Conservation (phyloP, 2,797 vertebrate species). For the Brachyrhaphis roseni region DNA sequence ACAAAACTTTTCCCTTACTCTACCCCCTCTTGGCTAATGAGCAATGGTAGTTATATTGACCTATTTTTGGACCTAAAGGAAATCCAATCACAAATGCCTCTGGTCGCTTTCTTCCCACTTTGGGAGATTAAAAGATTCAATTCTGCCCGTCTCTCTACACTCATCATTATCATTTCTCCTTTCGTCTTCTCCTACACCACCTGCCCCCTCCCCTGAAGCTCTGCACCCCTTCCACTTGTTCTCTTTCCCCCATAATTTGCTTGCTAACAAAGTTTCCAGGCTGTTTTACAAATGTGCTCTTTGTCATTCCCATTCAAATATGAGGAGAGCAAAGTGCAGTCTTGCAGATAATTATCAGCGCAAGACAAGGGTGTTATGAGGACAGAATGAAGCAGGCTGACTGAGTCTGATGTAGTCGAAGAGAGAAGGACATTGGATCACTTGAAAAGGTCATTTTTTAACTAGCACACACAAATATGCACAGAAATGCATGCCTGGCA, state of each 20-base stretch:
- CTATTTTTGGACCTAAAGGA: constrained; percentile 78
- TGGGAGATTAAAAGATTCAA: constrained; percentile 84
- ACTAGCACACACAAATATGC: constrained; percentile 23
- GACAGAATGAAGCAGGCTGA: constrained; percentile 56
- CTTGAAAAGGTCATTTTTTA: constrained; percentile 29
- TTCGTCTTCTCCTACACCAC: constrained; percentile 41
- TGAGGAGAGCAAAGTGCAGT: constrained; percentile 40
- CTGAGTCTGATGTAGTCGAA: constrained; percentile 48
- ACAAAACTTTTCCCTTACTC: constrained; percentile 57
- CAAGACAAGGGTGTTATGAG: constrained; percentile 57
- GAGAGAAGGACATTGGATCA: constrained; percentile 55
- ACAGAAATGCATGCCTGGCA: constrained; percentile 3
- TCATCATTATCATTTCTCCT: constrained; percentile 75
- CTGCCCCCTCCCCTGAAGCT: constrained; percentile 29
- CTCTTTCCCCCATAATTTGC: constrained; percentile 8
- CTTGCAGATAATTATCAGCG: constrained; percentile 73
- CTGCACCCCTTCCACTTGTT: background rate
- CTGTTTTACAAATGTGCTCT: constrained; percentile 62
- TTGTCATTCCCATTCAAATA: constrained; percentile 63
- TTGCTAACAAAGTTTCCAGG: constrained; percentile 61
- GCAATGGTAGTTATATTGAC: constrained; percentile 74
- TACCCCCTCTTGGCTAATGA: constrained; percentile 71
- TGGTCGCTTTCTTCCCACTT: constrained; percentile 79
- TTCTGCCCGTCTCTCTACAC: constrained; percentile 75
- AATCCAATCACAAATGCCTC: constrained; percentile 84